Evolutionary conservation across 2,113 vertebrate species (phyloP).

Genomic region (Labeo catla): DNA sequence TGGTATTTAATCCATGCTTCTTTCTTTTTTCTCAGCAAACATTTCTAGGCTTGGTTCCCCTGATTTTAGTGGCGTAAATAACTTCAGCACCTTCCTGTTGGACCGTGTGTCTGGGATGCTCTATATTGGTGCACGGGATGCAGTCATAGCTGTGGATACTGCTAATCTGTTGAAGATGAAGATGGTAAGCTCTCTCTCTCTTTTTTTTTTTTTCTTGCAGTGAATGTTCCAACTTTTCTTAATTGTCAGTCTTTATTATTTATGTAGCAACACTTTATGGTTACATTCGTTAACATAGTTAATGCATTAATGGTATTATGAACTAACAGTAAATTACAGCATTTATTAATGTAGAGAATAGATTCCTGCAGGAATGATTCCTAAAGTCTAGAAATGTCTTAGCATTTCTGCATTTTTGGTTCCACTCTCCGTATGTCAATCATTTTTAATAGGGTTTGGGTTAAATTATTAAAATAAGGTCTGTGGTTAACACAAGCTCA

Average conservation of each 20-base stretch:
- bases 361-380: background rate
- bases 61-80: constrained; percentile 57
- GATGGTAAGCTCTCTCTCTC: constrained; percentile 59
- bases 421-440: background rate
- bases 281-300: background rate
- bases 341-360: background rate
- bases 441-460: no score
- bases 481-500: no score
- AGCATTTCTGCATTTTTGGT: background rate
- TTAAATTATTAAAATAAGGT: no score
- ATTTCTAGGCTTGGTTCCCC: constrained; percentile 55
- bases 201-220: constrained; percentile 9
- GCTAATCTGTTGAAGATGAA: constrained; percentile 60
- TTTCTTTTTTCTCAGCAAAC: constrained; percentile 17
- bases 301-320: background rate
- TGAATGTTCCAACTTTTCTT: constrained; percentile 1
- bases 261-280: background rate
- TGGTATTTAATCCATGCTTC: background rate
- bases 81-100: constrained; percentile 83
- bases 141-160: constrained; percentile 79
- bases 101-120: constrained; percentile 73
- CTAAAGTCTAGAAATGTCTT: background rate
- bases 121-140: constrained; percentile 80
- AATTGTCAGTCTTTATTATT: background rate
- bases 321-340: background rate